Evolutionary conservation across 2,797 vertebrate genomes (phyloP), one percentile per base, ranked within the genome.

Genomic region (Silurus lanzhouensis): DNA sequence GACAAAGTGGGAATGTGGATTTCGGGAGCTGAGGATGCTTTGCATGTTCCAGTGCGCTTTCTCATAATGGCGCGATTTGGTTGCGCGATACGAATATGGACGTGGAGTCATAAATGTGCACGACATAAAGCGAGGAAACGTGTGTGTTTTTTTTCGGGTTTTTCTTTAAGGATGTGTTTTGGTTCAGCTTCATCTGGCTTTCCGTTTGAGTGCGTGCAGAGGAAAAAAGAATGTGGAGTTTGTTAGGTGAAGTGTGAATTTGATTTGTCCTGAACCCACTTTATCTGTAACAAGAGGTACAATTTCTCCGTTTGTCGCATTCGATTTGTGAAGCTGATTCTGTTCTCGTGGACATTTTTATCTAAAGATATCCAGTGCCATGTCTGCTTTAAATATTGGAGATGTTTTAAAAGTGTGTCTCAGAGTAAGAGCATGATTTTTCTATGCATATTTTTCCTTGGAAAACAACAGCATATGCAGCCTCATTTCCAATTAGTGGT

Each of bases 71-170:
- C 87, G 63, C 87, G 89, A 93, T 94, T 95, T 94, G 93, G 92
- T 93, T 94, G 93, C 94, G 92, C 92, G 92, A 94, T 92, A 93
- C 94, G 92, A 93, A 92, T 93, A 91, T 92, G 91, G 91, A 90
- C 90, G 90, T 91, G 91, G 91, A 93, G 93, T 93, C 91, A 91
- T 94, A 92, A 94, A 94, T 94, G 94, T 94, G 94, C 92, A 93
- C 92, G 93, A 92, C 83, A 92, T 27, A 31, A 27, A 52, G 46
- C 46, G 15, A 17, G 25, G 20, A 22, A 38, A 61, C 76, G 27
- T 78, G 57, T 58, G 19, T 13, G 10, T 20, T 44, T 44, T 61
- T 60, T 38, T 20, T 10, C 19, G 19, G n/a, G 10, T 44, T 61
- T 38, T 20, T 38, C 31, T 10, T 20, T 10, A 14, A 9, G 25